These are phyloP conservation scores for Periophthalmus magnuspinnatus DNA, from an alignment of 2,797 vertebrate genomes.

Conservation along the genomic window DNA sequence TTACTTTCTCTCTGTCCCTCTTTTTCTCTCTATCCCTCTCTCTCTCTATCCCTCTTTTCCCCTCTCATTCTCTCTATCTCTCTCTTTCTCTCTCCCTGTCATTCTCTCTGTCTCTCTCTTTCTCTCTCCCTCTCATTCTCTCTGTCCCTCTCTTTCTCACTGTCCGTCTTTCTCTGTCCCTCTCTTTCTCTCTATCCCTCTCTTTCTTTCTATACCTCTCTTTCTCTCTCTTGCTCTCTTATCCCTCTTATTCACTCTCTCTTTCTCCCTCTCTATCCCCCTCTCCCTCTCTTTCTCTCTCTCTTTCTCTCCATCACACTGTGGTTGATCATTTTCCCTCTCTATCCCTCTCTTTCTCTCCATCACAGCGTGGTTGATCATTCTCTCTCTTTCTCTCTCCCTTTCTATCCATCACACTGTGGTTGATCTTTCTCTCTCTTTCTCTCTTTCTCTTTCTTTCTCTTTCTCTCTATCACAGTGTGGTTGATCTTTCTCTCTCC, in stretches of 20 bases:
- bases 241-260: background rate
- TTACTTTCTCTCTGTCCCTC: background rate
- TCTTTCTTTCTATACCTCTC: too few species aligned
- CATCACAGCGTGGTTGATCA: too few species aligned
- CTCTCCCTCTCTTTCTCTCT: slow-evolving; percentile 4
- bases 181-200: background rate
- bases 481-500: too few species aligned
- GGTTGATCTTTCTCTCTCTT: background rate
- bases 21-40: slow-evolving; percentile 5
- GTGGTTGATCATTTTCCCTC: too few species aligned
- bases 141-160: background rate
- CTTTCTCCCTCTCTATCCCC: slow-evolving; percentile 15
- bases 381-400: background rate
- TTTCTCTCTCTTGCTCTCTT: slow-evolving; percentile 4
- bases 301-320: too few species aligned
- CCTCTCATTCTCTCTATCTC: background rate
- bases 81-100: slow-evolving; percentile 6
- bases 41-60: slow-evolving; percentile 21
- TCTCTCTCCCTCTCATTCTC: slow-evolving; percentile 1
- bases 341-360: background rate
- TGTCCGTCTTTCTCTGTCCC: too few species aligned
- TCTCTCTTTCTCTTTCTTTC: slow-evolving; percentile 1
- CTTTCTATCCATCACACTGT: too few species aligned
- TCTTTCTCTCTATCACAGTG: slow-evolving; percentile 13
- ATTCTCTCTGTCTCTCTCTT: slow-evolving; percentile 9